phyloP scores from a whole-genome alignment of 2,797 vertebrate species.

The Cephalopachus bancanus region DNA sequence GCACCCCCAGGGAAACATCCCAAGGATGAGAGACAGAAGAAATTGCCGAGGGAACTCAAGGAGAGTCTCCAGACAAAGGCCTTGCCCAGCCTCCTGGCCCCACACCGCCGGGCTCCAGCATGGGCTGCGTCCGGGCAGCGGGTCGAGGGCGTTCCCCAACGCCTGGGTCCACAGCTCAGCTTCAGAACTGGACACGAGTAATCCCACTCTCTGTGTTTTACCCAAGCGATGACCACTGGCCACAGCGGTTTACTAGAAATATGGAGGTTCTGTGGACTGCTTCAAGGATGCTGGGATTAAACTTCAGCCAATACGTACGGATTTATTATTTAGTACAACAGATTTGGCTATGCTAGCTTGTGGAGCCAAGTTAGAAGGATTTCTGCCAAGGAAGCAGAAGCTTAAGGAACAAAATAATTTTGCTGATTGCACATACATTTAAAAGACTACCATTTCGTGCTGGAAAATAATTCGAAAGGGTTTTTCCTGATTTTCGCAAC shows the following conservation, averaged over 20 bases:
- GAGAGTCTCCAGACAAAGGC: no score
- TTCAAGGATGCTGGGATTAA: constrained; percentile 84
- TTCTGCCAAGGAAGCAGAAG: constrained; percentile 73
- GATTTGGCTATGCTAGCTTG: constrained; percentile 80
- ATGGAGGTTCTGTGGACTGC: constrained; percentile 84
- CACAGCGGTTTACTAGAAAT: constrained; percentile 50
- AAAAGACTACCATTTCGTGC: constrained; percentile 4
- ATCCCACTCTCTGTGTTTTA: not conserved
- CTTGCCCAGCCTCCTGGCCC: no score
- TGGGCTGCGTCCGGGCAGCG: no score
- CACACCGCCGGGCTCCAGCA: no score
- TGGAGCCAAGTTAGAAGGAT: constrained; percentile 57
- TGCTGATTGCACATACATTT: not conserved
- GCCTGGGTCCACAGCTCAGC: not conserved
- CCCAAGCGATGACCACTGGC: not conserved
- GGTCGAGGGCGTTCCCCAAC: not conserved
- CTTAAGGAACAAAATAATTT: constrained; percentile 71
- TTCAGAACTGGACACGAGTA: constrained; percentile 32
- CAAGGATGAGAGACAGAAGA: no score
- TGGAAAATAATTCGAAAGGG: not conserved
- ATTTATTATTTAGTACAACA: constrained; percentile 83
- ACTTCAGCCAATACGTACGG: constrained; percentile 79
- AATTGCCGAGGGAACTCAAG: no score
- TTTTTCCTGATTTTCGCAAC: not conserved
- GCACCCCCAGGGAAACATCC: no score